Base-by-base conservation (phyloP, 2,113 vertebrate genomes). In the Steatornis caripensis region DNA sequence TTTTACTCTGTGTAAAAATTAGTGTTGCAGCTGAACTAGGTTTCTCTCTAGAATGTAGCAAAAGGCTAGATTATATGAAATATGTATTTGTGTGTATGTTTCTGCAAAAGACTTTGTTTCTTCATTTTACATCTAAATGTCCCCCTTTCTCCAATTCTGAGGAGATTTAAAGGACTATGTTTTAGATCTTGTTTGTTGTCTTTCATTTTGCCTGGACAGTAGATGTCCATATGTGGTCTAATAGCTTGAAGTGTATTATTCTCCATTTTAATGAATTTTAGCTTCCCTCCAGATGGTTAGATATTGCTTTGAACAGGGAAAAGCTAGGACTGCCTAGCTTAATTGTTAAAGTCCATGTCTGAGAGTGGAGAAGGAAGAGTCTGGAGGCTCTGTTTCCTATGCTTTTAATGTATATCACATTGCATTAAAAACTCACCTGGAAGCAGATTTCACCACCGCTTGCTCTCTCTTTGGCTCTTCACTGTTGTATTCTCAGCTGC, bases 71-170 rank as follows among this genome's bases (percentile, higher is more conserved):
- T 89, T 72, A 62, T 65, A 32, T 46, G 32, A 54, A 89, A 86
- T 57, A 66, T 0, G 0, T 36, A 20, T 49, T 84, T 75, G 14
- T 60, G 37, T 54, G 8, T 43, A 10, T 55, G 17, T 61, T 55
- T 66, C n/a, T 62, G 37, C 54, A 41, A 65, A 72, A 77, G 8
- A 49, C 6, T 34, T 1, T n/a, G 4, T 77, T 80, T 90, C 45
- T 77, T 13, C 8, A 24, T 58, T 87, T 88, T 41, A 69, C 27
- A 64, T 82, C 66, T 62, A 72, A 49, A 57, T 6, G 5, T 22
- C 45, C 27, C 7, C 12, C n/a, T n/a, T 75, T 64, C 29, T 84
- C 45, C 74, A 9, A 36, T 66, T 95, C 41, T 81, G 51, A 24
- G 4, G 18, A 65, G 20, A 32, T 70, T 70, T 83, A 41, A 57